Conservation (phyloP, 2,888 invertebrate species). For the Autographa pulchrina region DNA sequence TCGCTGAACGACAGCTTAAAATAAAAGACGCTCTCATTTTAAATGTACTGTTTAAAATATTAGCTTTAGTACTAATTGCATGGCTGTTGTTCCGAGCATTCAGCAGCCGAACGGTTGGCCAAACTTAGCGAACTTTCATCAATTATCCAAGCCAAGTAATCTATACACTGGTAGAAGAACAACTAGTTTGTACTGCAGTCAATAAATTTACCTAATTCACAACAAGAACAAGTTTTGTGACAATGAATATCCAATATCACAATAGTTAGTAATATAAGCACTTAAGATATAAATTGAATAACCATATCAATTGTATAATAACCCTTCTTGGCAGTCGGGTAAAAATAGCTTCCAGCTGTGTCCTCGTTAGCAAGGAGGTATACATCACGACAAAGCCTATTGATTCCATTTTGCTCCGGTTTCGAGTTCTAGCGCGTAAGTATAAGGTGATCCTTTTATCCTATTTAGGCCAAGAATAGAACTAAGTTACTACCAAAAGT, state of each 20-base stretch:
- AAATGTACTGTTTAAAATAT: conserved; percentile 47
- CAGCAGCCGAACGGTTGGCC: conserved; percentile 38
- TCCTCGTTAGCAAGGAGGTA: conserved; percentile 21
- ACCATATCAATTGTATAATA: conserved; percentile 1
- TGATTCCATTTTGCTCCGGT: conserved; percentile 22
- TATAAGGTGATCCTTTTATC: conserved; percentile 25
- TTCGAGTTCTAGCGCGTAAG: conserved; percentile 11
- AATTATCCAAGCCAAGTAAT: conserved; percentile 53
- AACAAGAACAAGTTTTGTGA: conserved; percentile 23
- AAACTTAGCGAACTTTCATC: conserved; percentile 58
- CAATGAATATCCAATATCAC: conserved; percentile 39
- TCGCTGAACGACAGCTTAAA: conserved; percentile 14
- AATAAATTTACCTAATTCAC: conserved; percentile 47
- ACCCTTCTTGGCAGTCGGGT: no score
- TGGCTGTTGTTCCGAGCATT: conserved; percentile 48
- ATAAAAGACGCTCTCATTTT: conserved; percentile 40
- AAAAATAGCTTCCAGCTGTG: conserved; percentile 31
- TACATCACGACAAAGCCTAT: conserved; percentile 25
- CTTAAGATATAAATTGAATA: conserved; percentile 27
- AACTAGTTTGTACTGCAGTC: conserved; percentile 36
- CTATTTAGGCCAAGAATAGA: conserved; percentile 43
- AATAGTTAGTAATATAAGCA: conserved; percentile 16
- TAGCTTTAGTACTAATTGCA: conserved; percentile 46
- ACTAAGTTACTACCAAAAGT: conserved; percentile 19
- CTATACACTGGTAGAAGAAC: conserved; percentile 25